A percentile compares a stretch with the other conserved stretches of the same genome.
These are phyloP conservation scores for Kryptopterus vitreolus DNA, from an alignment of 2,797 vertebrate species.

Conservation along the genomic window DNA sequence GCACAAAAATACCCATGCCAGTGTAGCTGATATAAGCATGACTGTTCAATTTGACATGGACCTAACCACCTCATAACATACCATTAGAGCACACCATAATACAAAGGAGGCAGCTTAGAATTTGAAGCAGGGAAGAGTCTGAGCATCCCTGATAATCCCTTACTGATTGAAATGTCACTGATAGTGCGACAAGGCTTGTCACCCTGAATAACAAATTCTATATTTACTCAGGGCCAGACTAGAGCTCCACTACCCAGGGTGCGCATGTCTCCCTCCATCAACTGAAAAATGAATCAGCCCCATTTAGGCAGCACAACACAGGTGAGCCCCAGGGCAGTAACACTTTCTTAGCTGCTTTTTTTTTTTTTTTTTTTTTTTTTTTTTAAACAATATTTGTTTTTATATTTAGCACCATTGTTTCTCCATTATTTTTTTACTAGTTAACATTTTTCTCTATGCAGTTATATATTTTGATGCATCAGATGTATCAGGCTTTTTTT, in stretches of 20 bases:
- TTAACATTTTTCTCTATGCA: constrained; percentile 4
- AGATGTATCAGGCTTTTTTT: too few relatives aligned
- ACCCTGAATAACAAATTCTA: constrained; percentile 32
- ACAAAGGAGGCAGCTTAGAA: constrained; percentile 37
- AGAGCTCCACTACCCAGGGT: constrained; percentile 28
- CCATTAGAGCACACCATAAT: constrained; percentile 29
- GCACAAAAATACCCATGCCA: constrained; percentile 42
- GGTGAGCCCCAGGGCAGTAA: constrained; percentile 15
- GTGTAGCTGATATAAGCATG: constrained; percentile 45
- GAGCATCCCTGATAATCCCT: constrained; percentile 30
- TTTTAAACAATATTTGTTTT: constrained; percentile 7
- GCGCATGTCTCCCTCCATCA: constrained; percentile 30
- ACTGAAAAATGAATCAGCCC: constrained; percentile 22
- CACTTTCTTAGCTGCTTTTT: not conserved
- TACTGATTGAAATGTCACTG: constrained; percentile 47
- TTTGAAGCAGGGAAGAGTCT: constrained; percentile 21
- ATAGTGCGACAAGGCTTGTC: constrained; percentile 26
- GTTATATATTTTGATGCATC: constrained; percentile 7
- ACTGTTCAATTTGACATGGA: constrained; percentile 50
- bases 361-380: not conserved
- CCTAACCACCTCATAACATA: constrained; percentile 47
- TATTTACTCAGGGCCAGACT: constrained; percentile 35
- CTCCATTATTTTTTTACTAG: constrained; percentile 9
- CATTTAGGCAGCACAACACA: constrained; percentile 30
- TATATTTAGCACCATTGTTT: not conserved